These are phyloP conservation scores for Eristalis arbustorum DNA, from an alignment of 2,888 invertebrate species.

Conservation along the genomic window DNA sequence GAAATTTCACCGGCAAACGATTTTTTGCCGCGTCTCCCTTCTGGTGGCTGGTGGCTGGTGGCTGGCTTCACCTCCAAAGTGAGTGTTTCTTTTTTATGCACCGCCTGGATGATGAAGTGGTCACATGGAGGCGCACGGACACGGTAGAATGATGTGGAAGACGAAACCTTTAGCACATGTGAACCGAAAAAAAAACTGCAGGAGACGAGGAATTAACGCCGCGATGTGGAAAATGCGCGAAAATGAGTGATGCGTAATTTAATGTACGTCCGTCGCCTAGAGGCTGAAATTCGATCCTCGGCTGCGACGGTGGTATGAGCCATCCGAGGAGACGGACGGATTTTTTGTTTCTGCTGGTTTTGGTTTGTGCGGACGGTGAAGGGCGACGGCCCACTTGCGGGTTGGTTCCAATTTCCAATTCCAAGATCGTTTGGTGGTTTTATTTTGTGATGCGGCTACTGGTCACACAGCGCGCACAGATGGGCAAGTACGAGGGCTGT, in stretches of 20 bases:
- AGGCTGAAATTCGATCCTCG: constrained; percentile 57
- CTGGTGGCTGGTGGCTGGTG: no score
- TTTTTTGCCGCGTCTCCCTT: constrained; percentile 16
- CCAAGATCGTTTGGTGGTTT: constrained; percentile 69
- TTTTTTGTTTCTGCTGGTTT: constrained; percentile 26
- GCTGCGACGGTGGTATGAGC: constrained; percentile 42
- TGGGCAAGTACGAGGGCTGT: constrained; percentile 21
- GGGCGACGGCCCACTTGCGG: constrained; percentile 23
- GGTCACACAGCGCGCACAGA: constrained; percentile 51
- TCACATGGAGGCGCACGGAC: constrained; percentile 21
- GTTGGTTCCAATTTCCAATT: constrained; percentile 62
- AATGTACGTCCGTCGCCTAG: constrained; percentile 47
- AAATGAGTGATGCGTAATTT: constrained; percentile 71
- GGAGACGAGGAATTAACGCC: constrained; percentile 58
- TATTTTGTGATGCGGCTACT: constrained; percentile 42
- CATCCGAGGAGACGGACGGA: constrained; percentile 30
- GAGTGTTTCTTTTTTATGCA: not conserved
- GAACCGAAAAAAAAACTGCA: not conserved
- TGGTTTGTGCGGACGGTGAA: constrained; percentile 24
- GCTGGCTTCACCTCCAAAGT: not conserved
- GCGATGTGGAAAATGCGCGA: constrained; percentile 71
- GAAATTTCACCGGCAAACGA: constrained; percentile 57
- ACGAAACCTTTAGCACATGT: not conserved
- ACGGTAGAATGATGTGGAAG: constrained; percentile 5
- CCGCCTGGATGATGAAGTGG: constrained; percentile 24